Evolutionary conservation across 2,888 invertebrate genomes (phyloP).

Genomic region (Horisme vitalbata): DNA sequence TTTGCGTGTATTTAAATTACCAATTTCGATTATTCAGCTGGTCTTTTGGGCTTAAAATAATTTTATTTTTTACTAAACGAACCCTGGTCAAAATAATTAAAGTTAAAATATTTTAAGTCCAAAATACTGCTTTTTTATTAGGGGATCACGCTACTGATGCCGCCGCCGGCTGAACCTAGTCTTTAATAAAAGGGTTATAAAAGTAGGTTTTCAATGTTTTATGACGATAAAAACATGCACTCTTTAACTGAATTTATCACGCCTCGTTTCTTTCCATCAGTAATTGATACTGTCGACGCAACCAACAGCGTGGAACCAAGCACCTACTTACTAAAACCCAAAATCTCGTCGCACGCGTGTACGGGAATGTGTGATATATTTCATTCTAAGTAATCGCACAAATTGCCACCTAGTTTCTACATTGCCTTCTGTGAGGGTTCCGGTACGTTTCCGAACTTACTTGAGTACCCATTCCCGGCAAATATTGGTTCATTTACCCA

Average conservation of each 20-base stretch:
- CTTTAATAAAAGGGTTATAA: too few species aligned
- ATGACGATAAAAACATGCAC: background rate
- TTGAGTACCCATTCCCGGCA: conserved; percentile 44
- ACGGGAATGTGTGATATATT: conserved; percentile 39
- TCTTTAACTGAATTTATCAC: conserved; percentile 10
- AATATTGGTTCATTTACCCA: conserved; percentile 58
- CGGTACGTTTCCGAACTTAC: conserved; percentile 46
- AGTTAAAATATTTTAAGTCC: too few species aligned
- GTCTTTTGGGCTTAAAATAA: too few species aligned
- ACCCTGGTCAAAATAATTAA: too few species aligned
- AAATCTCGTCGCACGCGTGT: conserved; percentile 14
- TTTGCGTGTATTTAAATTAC: too few species aligned
- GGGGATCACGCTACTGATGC: too few species aligned
- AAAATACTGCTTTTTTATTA: too few species aligned
- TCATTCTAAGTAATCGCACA: conserved; percentile 47
- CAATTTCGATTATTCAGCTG: too few species aligned
- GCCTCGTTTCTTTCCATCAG: conserved; percentile 7
- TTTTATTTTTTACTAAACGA: too few species aligned
- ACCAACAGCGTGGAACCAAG: conserved; percentile 13
- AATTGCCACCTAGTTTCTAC: conserved; percentile 36
- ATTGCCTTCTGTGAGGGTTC: conserved; percentile 45
- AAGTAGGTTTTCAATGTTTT: too few species aligned
- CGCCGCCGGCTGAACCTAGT: too few species aligned
- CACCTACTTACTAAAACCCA: conserved; percentile 12
- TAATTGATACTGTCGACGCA: conserved; percentile 11